Evolutionary conservation across 1,140 invertebrate species (phyloP).

Genomic region (Zaprionus taronus): DNA sequence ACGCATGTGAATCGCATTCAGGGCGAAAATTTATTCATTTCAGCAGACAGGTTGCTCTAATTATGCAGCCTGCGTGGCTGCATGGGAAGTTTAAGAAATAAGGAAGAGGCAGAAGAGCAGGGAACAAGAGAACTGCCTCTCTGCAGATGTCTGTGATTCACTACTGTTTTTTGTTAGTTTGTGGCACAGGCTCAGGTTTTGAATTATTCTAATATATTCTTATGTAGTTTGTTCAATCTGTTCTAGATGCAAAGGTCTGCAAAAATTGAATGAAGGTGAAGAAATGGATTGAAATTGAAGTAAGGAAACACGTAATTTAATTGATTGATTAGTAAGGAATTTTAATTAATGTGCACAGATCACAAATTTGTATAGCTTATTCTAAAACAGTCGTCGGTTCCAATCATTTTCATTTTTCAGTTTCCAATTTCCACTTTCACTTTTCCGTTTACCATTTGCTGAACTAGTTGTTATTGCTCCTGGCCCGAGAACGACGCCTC

Average conservation of each 20-base stretch:
- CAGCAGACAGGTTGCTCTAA: conserved; percentile 67
- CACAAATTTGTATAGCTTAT: neutral
- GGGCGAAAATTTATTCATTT: conserved; percentile 69
- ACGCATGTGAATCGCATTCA: conserved; percentile 46
- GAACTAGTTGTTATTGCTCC: neutral
- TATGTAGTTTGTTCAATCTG: neutral
- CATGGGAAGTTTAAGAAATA: neutral
- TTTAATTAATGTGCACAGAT: neutral
- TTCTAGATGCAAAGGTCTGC: neutral
- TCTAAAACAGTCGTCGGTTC: neutral
- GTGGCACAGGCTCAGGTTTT: neutral
- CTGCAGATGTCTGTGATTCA: neutral
- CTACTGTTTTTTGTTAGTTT: neutral
- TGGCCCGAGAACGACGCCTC: no score
- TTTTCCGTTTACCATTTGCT: neutral
- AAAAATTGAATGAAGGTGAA: no score
- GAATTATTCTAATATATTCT: neutral
- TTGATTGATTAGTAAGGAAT: neutral
- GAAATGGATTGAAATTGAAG: no score
- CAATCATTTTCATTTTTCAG: neutral
- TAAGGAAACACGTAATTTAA: neutral
- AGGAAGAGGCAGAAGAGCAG: neutral
- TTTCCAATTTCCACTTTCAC: neutral
- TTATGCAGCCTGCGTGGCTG: conserved; percentile 51
- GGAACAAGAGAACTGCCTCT: neutral